Evolutionary conservation across 2,888 invertebrate species (phyloP).

Genomic region (Syrphus vitripennis): DNA sequence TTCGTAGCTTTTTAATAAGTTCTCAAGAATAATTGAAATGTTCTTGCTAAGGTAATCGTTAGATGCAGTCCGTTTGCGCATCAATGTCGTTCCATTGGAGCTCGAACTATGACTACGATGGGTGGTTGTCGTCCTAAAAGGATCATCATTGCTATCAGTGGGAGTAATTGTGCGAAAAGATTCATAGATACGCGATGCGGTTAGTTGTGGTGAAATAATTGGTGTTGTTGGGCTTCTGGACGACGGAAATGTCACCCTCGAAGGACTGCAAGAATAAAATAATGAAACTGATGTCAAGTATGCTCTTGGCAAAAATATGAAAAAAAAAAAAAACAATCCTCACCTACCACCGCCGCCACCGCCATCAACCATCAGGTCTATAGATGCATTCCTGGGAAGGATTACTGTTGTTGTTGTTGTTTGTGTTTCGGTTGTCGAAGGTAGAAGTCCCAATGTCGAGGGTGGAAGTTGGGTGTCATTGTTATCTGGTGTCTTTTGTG

Average conservation of each 20-base stretch:
- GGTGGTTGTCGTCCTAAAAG: conserved; percentile 48
- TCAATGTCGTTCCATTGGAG: conserved; percentile 52
- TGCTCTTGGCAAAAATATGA: background rate
- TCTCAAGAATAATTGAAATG: conserved; percentile 92
- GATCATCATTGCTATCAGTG: conserved; percentile 44
- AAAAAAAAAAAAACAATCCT: background rate
- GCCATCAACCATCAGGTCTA: conserved; percentile 40
- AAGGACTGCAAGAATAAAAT: background rate
- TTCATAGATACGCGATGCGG: conserved; percentile 78
- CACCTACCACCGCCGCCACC: conserved; percentile 1
- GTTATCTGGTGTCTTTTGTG: conserved; percentile 58
- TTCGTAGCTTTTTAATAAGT: conserved; percentile 93
- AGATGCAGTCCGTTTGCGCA: conserved; percentile 82
- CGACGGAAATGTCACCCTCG: conserved; percentile 48
- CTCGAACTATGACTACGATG: conserved; percentile 28
- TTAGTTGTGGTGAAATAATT: conserved; percentile 75
- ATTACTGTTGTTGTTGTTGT: conserved; percentile 51
- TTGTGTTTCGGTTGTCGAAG: conserved; percentile 20
- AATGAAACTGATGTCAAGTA: background rate
- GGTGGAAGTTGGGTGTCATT: conserved; percentile 45
- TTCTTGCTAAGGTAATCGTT: conserved; percentile 91
- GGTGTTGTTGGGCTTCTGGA: conserved; percentile 70
- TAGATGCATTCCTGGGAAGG: conserved; percentile 55
- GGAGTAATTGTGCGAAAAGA: conserved; percentile 74
- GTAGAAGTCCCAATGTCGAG: background rate